Evolutionary conservation across 2,113 vertebrate genomes (phyloP).

Genomic region (Hyperopisus bebe): DNA sequence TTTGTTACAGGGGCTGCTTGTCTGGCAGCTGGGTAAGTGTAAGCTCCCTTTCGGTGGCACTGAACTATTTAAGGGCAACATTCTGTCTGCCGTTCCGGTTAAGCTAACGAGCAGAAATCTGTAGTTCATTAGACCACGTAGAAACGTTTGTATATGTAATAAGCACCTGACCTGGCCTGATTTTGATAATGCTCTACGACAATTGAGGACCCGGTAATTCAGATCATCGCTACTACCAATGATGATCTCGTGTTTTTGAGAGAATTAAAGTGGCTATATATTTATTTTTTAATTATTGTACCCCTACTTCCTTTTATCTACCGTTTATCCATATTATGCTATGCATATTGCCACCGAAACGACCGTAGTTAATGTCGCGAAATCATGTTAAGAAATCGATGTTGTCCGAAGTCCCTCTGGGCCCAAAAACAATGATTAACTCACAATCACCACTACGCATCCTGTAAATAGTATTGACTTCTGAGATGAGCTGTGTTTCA

Average conservation of each 20-base stretch:
- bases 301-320: not conserved
- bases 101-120: not conserved
- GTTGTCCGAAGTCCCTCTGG: not conserved
- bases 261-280: not conserved
- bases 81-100: not conserved
- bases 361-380: not conserved
- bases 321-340: not conserved
- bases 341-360: not conserved
- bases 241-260: not conserved
- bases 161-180: not conserved
- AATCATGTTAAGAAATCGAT: conserved; percentile 4
- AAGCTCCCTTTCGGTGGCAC: not conserved
- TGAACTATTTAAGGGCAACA: not conserved
- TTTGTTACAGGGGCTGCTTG: not conserved
- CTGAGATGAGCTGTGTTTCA: not conserved
- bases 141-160: not conserved
- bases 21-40: not conserved
- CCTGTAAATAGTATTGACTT: conserved; percentile 6
- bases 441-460: not conserved
- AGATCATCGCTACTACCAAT: not conserved
- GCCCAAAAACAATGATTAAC: conserved; percentile 1
- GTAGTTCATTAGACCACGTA: not conserved
- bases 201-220: not conserved
- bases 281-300: not conserved
- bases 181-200: not conserved